Evolutionary conservation across 2,797 vertebrate genomes (phyloP).

Genomic region (Fistularia tabacaria): DNA sequence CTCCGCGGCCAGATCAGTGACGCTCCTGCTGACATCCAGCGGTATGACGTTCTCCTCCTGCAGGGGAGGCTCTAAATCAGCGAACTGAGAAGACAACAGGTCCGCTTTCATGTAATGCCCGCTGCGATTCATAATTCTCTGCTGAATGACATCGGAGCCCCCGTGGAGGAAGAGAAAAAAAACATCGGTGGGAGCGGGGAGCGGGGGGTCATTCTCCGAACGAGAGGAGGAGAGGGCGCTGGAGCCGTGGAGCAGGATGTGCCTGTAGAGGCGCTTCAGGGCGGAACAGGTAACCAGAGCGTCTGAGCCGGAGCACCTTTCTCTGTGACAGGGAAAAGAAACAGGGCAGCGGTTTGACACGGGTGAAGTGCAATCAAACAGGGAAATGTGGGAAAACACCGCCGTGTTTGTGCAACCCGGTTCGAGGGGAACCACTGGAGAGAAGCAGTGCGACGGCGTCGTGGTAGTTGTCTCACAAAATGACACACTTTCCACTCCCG

Average conservation of each 20-base stretch:
- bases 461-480: slow-evolving; percentile 46
- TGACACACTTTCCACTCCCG: slow-evolving; percentile 22
- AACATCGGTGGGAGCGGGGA: slow-evolving; percentile 47
- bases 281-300: slow-evolving; percentile 86
- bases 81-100: slow-evolving; percentile 85
- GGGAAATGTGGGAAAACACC: not conserved
- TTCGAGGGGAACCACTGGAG: not conserved
- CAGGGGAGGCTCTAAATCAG: slow-evolving; percentile 79
- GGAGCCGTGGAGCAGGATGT: slow-evolving; percentile 72
- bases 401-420: not conserved
- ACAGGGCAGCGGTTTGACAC: not conserved
- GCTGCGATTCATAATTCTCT: slow-evolving; percentile 72
- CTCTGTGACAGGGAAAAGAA: slow-evolving; percentile 46
- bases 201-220: slow-evolving; percentile 17
- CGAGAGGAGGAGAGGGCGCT: slow-evolving; percentile 18
- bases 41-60: slow-evolving; percentile 77
- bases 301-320: slow-evolving; percentile 59
- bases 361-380: too few relatives aligned
- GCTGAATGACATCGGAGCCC: slow-evolving; percentile 73
- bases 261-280: slow-evolving; percentile 83
- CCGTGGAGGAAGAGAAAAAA: slow-evolving; percentile 82
- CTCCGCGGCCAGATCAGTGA: slow-evolving; percentile 69
- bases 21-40: slow-evolving; percentile 72
- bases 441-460: slow-evolving; percentile 4
- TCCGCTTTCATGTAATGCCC: slow-evolving; percentile 85